Base-by-base conservation (phyloP, 2,888 invertebrate genomes). In the Ditylenchus weischeri region DNA sequence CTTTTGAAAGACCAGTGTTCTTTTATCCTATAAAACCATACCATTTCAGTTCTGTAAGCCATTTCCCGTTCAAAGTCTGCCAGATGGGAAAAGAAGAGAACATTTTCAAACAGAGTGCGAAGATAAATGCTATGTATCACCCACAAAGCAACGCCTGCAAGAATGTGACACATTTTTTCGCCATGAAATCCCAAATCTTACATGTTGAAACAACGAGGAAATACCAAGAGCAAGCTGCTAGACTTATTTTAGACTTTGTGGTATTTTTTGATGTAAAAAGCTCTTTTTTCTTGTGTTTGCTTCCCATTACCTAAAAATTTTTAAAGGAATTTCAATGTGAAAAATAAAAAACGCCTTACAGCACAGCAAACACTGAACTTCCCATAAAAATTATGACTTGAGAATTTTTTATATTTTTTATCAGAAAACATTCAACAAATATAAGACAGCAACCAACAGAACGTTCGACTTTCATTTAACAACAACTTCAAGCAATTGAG, bases 21-120 rank as follows among this genome's bases (percentile, higher is more conserved):
- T 64, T 65, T 15, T 51, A 15, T 23, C 6, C 0, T 0, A 7
- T 48, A 64, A 10, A 8, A 49, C n/a, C 43, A 47, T 84, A 88
- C 92, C 89, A 91, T 90, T 85, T 93, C 92, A 1, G 91, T 90
- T 0, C 90, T 86, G 65, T 93, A 88, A 8, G 90, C 88, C 87
- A 92, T 89, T 85, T 93, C 92, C 58, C 92, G 86, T 80, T 93
- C 92, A 80, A 90, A 83, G 57, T 89, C 89, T 0, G 91, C 90
- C 61, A 92, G 85, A 81, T 90, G 89, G 0, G 90, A 90, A 85
- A 92, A 92, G 84, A 91, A 90, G 10, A 89, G 87, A 83, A 90
- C 89, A 83, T 89, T 90, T 85, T 92, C 92, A 84, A 91, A 92
- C 75, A 92, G 65, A 19, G 67, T 72, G 59, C 64, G 70, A 13